Evolutionary conservation across 2,888 invertebrate genomes (phyloP).

Genomic region (Parnassius smintheus): DNA sequence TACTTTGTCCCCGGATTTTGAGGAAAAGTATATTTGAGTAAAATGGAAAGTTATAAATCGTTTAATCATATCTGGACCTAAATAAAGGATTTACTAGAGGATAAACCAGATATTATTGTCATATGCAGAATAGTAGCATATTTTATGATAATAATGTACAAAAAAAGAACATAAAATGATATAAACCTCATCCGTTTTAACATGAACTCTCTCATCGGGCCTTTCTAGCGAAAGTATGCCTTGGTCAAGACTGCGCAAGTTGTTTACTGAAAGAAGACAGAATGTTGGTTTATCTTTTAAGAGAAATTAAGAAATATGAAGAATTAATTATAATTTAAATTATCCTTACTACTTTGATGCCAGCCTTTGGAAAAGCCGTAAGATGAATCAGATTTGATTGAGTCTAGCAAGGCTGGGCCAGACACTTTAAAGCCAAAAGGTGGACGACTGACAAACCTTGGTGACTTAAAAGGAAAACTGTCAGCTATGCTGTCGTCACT

Average conservation of each 20-base stretch:
- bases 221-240: conserved; percentile 63
- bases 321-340: conserved; percentile 2
- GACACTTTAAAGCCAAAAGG: conserved; percentile 72
- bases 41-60: too few species aligned
- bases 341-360: conserved; percentile 71
- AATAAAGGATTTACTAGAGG: too few species aligned
- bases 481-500: conserved; percentile 47
- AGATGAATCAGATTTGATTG: conserved; percentile 57
- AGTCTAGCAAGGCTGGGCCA: conserved; percentile 47
- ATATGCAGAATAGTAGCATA: too few species aligned
- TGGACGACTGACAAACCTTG: conserved; percentile 81
- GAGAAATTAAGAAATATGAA: conserved; percentile 5
- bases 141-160: background rate
- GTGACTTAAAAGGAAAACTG: conserved; percentile 66
- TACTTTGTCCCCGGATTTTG: too few species aligned
- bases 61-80: too few species aligned
- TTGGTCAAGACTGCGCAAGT: conserved; percentile 67
- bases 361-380: conserved; percentile 68
- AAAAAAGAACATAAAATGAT: conserved; percentile 31
- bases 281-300: conserved; percentile 18
- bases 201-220: conserved; percentile 51
- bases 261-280: conserved; percentile 76
- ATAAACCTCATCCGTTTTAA: conserved; percentile 57
- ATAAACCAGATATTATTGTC: too few species aligned
- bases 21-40: too few species aligned